Conservation (phyloP, 2,113 vertebrate genomes). For the Carlito syrichta region DNA sequence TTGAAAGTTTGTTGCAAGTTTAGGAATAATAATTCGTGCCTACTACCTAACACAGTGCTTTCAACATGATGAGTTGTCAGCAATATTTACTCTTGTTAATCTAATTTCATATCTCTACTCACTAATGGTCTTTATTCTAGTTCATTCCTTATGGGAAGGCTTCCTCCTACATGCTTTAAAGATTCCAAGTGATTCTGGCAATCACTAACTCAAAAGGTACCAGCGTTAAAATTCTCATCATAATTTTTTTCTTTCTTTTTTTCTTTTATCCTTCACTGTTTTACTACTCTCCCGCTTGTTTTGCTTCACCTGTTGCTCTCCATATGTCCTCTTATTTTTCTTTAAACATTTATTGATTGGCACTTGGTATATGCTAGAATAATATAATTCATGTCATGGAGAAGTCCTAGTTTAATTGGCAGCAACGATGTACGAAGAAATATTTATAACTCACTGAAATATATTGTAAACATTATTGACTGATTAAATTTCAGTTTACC, state of each 20-base stretch:
- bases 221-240: neutral
- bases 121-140: neutral
- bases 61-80: neutral
- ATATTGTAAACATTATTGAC: neutral
- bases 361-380: neutral
- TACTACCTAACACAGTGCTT: neutral
- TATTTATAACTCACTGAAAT: neutral
- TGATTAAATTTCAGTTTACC: neutral
- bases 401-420: neutral
- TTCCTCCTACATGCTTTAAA: neutral
- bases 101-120: neutral
- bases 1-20: neutral
- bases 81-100: neutral
- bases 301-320: neutral
- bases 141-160: neutral
- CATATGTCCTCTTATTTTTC: neutral
- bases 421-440: neutral
- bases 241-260: neutral
- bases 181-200: neutral
- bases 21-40: neutral
- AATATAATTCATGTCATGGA: neutral
- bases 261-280: neutral
- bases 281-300: neutral
- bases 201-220: neutral
- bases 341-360: neutral